Percentiles rank a stretch among this genome's conserved stretches.
These are phyloP conservation scores for Erethizon dorsatum DNA, from an alignment of 2,797 vertebrate species.

Conservation along the genomic window DNA sequence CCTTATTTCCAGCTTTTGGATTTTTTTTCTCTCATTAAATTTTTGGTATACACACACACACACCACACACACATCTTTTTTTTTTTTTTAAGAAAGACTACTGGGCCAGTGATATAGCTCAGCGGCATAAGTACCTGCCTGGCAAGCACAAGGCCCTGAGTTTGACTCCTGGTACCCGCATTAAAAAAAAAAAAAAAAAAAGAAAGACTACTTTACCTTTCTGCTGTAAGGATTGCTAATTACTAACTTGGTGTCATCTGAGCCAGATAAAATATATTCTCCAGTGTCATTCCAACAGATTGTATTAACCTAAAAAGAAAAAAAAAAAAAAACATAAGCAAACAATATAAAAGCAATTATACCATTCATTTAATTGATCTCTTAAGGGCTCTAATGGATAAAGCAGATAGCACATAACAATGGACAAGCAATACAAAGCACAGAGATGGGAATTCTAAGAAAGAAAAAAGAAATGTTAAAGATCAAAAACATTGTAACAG, in stretches of 20 bases:
- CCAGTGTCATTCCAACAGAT: conserved; percentile 99
- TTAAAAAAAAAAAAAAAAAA: too few relatives aligned
- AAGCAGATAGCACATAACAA: background rate
- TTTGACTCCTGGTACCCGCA: too few relatives aligned
- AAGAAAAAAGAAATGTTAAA: background rate
- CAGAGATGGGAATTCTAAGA: background rate
- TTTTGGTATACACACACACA: background rate
- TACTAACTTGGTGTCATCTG: conserved; percentile 98
- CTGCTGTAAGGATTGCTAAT: conserved; percentile 98
- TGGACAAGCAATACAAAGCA: background rate
- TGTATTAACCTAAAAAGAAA: conserved; percentile 94
- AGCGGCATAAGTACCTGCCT: too few relatives aligned
- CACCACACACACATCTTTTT: background rate
- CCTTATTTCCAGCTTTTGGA: conserved; percentile 17
- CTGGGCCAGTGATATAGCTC: background rate
- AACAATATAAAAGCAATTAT: conserved; percentile 52
- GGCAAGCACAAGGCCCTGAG: too few relatives aligned
- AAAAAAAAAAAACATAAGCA: conserved; percentile 65
- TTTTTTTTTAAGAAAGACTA: conserved; percentile 39
- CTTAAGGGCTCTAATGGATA: background rate
- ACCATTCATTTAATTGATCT: background rate
- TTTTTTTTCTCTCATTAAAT: conserved; percentile 40
- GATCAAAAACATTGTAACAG: background rate
- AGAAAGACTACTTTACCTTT: conserved; percentile 92
- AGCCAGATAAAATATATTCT: conserved; percentile 98